Evolutionary conservation across 2,797 vertebrate genomes (phyloP).

Genomic region (Sylvia borin): DNA sequence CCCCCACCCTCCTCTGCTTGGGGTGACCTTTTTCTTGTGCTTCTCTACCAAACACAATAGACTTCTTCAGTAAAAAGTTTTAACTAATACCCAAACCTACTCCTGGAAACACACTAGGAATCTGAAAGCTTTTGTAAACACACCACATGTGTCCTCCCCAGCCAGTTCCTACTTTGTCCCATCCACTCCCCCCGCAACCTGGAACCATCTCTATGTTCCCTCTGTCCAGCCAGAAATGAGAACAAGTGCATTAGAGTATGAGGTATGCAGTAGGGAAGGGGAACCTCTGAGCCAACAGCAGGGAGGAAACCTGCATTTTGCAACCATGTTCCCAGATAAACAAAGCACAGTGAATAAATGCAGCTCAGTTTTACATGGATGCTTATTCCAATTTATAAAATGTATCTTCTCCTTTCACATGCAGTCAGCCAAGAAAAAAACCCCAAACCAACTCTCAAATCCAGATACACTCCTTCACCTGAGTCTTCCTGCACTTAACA

Average conservation of each 20-base stretch:
- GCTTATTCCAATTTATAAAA: background rate
- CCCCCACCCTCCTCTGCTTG: background rate
- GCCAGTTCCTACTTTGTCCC: background rate
- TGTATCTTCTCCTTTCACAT: background rate
- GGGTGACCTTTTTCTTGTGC: background rate
- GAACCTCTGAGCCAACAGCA: background rate
- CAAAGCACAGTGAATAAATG: background rate
- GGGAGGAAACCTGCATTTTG: background rate
- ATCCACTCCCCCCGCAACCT: background rate
- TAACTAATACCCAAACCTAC: background rate
- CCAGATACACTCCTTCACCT: background rate
- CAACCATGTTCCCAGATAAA: background rate
- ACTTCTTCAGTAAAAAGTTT: background rate
- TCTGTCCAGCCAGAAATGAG: background rate
- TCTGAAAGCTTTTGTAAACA: background rate
- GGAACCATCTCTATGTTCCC: background rate
- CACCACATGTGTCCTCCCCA: background rate
- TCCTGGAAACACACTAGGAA: background rate
- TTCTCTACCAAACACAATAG: background rate
- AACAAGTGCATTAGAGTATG: background rate
- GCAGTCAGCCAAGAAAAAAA: background rate
- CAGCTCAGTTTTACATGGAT: background rate
- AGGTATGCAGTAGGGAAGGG: background rate
- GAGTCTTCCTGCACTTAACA: background rate
- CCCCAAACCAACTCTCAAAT: accelerated